Conservation (phyloP, 1,140 invertebrate species). For the Lasioglossum albipes region DNA sequence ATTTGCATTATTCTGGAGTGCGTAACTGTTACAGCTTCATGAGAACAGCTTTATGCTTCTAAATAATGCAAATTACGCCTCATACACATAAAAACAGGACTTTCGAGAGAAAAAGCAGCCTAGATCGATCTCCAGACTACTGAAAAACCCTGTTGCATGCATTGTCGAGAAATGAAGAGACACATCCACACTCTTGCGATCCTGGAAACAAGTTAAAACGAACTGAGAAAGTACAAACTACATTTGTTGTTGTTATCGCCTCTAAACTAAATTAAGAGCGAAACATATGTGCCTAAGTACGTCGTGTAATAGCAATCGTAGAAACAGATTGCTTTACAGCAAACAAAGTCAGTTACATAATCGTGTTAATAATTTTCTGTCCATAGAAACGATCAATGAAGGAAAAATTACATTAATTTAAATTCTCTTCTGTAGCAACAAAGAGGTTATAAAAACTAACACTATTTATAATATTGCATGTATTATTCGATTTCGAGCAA, state of each 20-base stretch:
- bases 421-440: neutral
- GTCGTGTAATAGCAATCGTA: neutral
- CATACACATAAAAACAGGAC: no score
- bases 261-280: neutral
- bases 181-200: no score
- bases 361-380: conserved; percentile 1
- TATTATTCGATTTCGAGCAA: neutral
- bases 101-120: no score
- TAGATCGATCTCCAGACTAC: no score
- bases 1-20: no score
- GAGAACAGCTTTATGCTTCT: no score
- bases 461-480: neutral
- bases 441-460: conserved; percentile 22
- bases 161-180: no score
- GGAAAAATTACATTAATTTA: neutral
- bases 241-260: neutral
- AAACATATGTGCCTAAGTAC: neutral
- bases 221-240: neutral
- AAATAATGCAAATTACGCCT: no score
- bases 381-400: neutral
- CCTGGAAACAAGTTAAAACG: no score
- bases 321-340: neutral
- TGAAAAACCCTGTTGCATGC: no score
- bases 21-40: no score
- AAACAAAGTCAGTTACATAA: neutral